Base-by-base conservation (phyloP, 2,113 vertebrate species). In the Drymodes brunneopygia region DNA sequence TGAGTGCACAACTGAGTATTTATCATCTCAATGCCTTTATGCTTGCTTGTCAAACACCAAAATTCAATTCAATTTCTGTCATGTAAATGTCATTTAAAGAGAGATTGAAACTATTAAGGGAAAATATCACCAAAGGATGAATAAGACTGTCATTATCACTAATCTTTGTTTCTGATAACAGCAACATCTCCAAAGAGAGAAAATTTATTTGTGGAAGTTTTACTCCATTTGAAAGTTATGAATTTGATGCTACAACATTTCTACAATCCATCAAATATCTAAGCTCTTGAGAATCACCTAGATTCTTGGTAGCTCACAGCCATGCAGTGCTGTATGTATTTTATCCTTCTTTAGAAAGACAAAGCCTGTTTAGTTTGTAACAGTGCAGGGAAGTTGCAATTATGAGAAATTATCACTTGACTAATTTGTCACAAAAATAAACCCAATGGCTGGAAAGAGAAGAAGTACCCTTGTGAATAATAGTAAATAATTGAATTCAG, bases 361-460 rank as follows among this genome's bases (percentile, higher is more conserved):
- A 54, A 62, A 78, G 22, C 19, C 24, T 33, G 40, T 29, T 73
- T 64, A 40, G 45, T 69, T 88, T 38, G 29, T 15, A 73, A 62
- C 12, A 23, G 40, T 56, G 35, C 57, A 25, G 19, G 40, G 44
- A 42, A 88, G 69, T 81, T 95, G 48, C 90, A 94, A 64, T 90
- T 45, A 92, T 81, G 82, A 82, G 48, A 83, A 77, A 56, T 38
- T 60, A 40, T 67, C 3, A 5, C 35, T 81, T 88, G 60, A 74
- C 20, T 81, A 94, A 92, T 96, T 96, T 91, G 61, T 12, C 35
- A 75, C 25, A 58, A 92, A 94, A 96, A 87, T 95, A 94, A 94
- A 85, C 12, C 35, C 24, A 80, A 1, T 36, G 67, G 16, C 81
- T 94, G 75, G 48, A 94, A 95, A 72, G 44, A 89, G 57, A 71